Base-by-base conservation (phyloP, 2,797 vertebrate genomes). In the Scleropages formosus region DNA sequence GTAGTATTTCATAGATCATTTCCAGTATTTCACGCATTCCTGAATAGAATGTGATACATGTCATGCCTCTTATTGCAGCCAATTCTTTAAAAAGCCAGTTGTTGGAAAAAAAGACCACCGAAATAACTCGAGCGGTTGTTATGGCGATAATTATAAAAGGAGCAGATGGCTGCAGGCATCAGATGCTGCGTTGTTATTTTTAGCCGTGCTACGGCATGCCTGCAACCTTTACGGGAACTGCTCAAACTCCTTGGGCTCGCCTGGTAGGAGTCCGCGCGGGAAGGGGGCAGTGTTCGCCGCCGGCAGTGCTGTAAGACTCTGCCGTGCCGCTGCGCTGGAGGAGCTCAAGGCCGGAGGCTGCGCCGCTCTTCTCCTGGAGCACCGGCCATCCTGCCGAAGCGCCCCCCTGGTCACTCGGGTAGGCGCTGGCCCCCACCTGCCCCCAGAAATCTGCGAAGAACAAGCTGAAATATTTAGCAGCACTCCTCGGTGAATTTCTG, bases 91-190 rank as follows among this genome's bases (percentile, higher is more conserved):
- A 77, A 74, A 73, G 78, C 73, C 62, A 78, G 66, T 77, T 47
- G 26, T 79, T 75, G n/a, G n/a, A 60, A 77, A 74, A 75, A 82
- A 74, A 77, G 74, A 85, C 78, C 78, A 84, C 82, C 71, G 80
- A 81, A 78, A 84, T 85, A 81, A 80, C 79, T 76, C 49, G 83
- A 85, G 83, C 78, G 81, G 88, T 88, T 88, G 88, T 91, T 90
- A 87, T 85, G 85, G 87, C 84, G 83, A 90, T 87, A 76, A 82
- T 87, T 87, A 80, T 84, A 82, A 75, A 87, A 85, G 79, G 82
- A 84, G 81, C 87, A 89, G 87, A 86, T 88, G 88, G 84, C 83
- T 85, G 83, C 83, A 81, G 68, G 76, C 83, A 82, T 85, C 75
- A 70, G 82, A 83, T 81, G 78, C 82, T 73, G 75, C 26, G 64